Conservation (phyloP, 2,797 vertebrate genomes). For the Scomberomorus guttatus region DNA sequence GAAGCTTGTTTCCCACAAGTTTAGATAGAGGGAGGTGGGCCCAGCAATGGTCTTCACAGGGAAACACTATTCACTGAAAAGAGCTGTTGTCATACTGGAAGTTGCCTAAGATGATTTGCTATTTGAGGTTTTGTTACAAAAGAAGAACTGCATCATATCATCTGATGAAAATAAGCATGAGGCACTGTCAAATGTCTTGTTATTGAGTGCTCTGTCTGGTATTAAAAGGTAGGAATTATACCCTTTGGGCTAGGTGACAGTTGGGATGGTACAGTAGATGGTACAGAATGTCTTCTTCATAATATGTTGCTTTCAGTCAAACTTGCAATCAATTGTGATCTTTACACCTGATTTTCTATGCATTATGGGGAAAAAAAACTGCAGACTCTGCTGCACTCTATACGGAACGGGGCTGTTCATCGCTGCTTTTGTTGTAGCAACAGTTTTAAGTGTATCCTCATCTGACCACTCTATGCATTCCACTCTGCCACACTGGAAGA, state of each 20-base stretch:
- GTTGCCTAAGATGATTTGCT: conserved; percentile 53
- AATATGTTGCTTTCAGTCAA: conserved; percentile 13
- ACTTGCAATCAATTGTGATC: neutral
- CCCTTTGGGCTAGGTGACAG: conserved; percentile 21
- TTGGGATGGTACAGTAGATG: neutral
- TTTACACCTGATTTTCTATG: neutral
- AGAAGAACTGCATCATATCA: conserved; percentile 34
- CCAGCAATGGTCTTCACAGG: conserved; percentile 41
- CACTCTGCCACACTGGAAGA: conserved; percentile 58
- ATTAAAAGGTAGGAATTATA: conserved; percentile 35
- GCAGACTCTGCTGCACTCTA: neutral
- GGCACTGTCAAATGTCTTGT: neutral
- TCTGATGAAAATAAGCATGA: conserved; percentile 28
- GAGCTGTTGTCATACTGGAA: conserved; percentile 53
- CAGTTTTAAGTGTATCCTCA: conserved; percentile 74
- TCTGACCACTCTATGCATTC: conserved; percentile 72
- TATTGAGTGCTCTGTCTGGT: conserved; percentile 4
- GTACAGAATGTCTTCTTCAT: conserved; percentile 6
- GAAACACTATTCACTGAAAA: conserved; percentile 54
- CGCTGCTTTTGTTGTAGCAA: conserved; percentile 63
- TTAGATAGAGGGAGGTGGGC: conserved; percentile 32
- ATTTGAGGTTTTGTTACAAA: conserved; percentile 61
- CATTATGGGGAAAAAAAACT: conserved; percentile 7
- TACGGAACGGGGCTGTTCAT: neutral
- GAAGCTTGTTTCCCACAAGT: conserved; percentile 55